Conservation (phyloP, 2,113 vertebrate genomes). For the Nibea albiflora region DNA sequence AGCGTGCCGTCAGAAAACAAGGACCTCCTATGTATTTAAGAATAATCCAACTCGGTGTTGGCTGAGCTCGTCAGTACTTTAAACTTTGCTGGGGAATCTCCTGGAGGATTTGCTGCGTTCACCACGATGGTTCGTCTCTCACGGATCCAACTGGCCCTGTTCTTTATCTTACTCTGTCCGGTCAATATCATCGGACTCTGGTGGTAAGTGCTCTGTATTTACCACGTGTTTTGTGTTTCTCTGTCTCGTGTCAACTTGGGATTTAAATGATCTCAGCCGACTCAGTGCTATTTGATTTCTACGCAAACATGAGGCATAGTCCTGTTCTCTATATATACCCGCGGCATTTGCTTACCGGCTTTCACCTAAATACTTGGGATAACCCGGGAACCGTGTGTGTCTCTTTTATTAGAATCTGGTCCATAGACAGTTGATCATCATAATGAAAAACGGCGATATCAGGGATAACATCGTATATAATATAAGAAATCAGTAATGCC, state of each 20-base stretch:
- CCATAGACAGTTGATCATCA: background rate
- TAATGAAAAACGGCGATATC: background rate
- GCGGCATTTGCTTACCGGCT: conserved; percentile 8
- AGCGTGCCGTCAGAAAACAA: conserved; percentile 34
- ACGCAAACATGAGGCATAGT: conserved; percentile 7
- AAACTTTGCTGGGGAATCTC: conserved; percentile 57
- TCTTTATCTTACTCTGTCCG: conserved; percentile 93
- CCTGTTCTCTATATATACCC: background rate
- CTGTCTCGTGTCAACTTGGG: background rate
- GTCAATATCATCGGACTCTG: conserved; percentile 95
- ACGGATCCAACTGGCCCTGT: conserved; percentile 90
- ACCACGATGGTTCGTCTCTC: conserved; percentile 88
- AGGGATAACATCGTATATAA: too few relatives aligned
- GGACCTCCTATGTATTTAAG: conserved; percentile 64
- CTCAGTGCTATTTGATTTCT: background rate
- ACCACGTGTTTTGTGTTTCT: conserved; percentile 60
- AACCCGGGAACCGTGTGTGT: background rate
- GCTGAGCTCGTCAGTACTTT: conserved; percentile 52
- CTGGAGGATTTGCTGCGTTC: conserved; percentile 54
- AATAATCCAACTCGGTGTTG: conserved; percentile 47
- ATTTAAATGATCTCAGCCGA: background rate
- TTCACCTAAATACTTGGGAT: conserved; percentile 32
- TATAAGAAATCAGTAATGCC: background rate
- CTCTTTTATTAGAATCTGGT: too few relatives aligned
- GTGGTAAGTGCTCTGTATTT: conserved; percentile 88